Percentiles rank a stretch among this genome's conserved stretches.
Evolutionary conservation across 2,113 vertebrate species (phyloP).

Genomic region (Dromas ardeola): DNA sequence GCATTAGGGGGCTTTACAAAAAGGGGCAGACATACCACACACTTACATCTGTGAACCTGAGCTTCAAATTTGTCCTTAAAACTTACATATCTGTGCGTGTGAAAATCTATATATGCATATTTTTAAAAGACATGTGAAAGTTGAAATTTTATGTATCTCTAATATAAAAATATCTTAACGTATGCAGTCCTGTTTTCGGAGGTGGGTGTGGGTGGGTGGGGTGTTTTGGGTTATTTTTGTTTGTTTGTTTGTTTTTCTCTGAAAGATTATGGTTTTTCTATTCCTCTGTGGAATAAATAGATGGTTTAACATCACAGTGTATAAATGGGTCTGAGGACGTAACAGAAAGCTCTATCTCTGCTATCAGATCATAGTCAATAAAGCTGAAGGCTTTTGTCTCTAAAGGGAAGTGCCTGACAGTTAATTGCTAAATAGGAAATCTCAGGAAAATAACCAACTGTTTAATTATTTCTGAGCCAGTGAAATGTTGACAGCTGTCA

Average conservation of each 20-base stretch:
- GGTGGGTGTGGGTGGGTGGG: neutral
- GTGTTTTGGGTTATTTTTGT: accelerated
- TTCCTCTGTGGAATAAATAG: neutral
- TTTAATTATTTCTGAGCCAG: constrained; percentile 18
- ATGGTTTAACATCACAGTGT: neutral
- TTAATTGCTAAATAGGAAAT: neutral
- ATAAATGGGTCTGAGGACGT: neutral
- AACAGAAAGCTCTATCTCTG: neutral
- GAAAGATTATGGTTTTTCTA: neutral
- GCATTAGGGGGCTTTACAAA: neutral
- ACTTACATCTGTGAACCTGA: neutral
- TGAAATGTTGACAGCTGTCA: constrained; percentile 29
- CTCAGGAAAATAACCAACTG: neutral
- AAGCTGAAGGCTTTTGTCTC: neutral
- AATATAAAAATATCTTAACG: neutral
- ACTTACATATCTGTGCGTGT: accelerated
- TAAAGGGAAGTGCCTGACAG: neutral
- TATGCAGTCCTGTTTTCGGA: neutral
- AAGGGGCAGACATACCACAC: neutral
- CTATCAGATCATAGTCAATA: neutral
- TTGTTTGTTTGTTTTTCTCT: neutral
- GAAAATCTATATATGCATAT: neutral
- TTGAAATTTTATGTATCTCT: neutral
- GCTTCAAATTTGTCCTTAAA: neutral
- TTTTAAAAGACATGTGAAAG: neutral